A percentile compares a stretch with the other conserved stretches of the same genome.
Conservation (phyloP, 1,140 invertebrate species). For the Lamellibrachia luymesi region DNA sequence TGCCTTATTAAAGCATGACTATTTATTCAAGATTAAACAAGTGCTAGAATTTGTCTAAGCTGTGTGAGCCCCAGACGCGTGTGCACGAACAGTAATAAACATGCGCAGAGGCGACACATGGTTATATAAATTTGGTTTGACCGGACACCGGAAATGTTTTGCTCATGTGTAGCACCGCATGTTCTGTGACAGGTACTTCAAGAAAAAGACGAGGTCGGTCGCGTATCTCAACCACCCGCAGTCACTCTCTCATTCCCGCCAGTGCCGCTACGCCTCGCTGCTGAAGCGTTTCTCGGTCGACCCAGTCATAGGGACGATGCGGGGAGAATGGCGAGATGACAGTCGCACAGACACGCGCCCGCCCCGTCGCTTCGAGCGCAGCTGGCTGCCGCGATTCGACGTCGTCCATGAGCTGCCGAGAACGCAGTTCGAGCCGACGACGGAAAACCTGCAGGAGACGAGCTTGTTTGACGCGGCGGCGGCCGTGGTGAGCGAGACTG, state of each 20-base stretch:
- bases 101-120: no score
- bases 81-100: no score
- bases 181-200: neutral
- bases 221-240: neutral
- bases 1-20: no score
- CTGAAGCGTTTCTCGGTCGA: neutral
- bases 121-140: no score
- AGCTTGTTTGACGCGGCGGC: neutral
- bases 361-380: neutral
- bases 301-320: neutral
- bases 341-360: neutral
- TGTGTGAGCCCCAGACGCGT: no score
- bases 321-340: neutral
- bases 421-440: neutral
- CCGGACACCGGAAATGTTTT: no score
- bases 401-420: neutral
- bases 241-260: neutral
- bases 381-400: neutral
- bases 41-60: no score
- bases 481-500: neutral
- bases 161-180: no score
- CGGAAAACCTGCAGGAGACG: neutral
- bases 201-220: neutral
- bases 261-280: neutral
- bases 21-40: no score